These are phyloP conservation scores for Catalaphyllia jardinei DNA, from an alignment of 64 coral and sea anemone species.

Conservation along the genomic window DNA sequence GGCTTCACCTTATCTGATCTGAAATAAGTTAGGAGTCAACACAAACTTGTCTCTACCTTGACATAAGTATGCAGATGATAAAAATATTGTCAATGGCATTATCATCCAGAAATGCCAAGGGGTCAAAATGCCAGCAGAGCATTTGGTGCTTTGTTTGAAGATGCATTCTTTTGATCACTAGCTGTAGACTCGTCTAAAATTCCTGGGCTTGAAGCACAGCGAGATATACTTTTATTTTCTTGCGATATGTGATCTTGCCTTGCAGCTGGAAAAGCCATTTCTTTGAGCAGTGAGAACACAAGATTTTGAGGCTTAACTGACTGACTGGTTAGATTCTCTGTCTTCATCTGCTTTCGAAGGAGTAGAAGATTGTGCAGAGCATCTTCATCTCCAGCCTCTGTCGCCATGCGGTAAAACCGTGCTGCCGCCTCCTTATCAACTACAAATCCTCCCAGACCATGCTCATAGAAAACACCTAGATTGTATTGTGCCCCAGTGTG, in stretches of 20 bases:
- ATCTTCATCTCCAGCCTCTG: constrained; percentile 92
- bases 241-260: constrained; percentile 10
- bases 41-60: too few relatives aligned
- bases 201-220: constrained; percentile 71
- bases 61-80: too few relatives aligned
- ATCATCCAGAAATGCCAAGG: not conserved
- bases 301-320: constrained; percentile 35
- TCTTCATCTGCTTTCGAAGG: constrained; percentile 32
- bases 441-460: constrained; percentile 76
- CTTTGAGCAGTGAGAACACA: constrained; percentile 41
- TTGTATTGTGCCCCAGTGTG: constrained; percentile 92
- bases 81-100: too few relatives aligned
- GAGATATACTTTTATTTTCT: constrained; percentile 21
- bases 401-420: constrained; percentile 85
- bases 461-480: constrained; percentile 88
- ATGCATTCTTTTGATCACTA: constrained; percentile 8
- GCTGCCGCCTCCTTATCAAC: constrained; percentile 81
- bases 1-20: too few relatives aligned
- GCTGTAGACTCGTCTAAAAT: constrained; percentile 43
- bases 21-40: too few relatives aligned
- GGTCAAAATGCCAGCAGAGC: constrained; percentile 70
- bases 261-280: constrained; percentile 17
- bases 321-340: not conserved
- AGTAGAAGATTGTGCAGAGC: constrained; percentile 73
- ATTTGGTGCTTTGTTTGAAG: constrained; percentile 33